Base-by-base conservation (phyloP, 2,797 vertebrate genomes). In the Chiloscyllium punctatum region DNA sequence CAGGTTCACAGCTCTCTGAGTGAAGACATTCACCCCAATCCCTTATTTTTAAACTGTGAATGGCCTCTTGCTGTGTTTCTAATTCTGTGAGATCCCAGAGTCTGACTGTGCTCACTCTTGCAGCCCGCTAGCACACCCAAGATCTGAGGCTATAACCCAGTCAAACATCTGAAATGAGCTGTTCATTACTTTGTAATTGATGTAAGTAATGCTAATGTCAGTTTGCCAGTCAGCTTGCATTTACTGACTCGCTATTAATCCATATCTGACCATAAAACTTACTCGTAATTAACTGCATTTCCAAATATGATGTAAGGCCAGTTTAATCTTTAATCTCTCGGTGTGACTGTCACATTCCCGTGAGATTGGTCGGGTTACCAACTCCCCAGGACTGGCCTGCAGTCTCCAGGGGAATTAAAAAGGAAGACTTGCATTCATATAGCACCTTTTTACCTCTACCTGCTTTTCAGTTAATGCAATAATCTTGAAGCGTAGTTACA, bases 91-190 rank as follows among this genome's bases (percentile, higher is more conserved):
- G 72, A 27, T 74, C 27, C 27, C 30, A 30, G 30, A 30, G 72
- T 8, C 27, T 3, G 1, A 1, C 13, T 1, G 25, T 8, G 7
- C 23, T 25, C 23, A 27, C 69, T 5, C 4, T 0, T 71, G 3
- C 72, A 33, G 72, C 72, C 8, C 30, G 27, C 71, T 9, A 30
- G 9, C 1, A 23, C n/a, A 5, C 79, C n/a, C 79, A 82, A 21
- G 3, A 6, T 53, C 86, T 53, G 86, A 87, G 86, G 8, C 27
- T 51, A 25, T 87, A 53, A 87, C 86, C 27, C 86, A 25, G 23
- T 53, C 84, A 87, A 87, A 13, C 48, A 51, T 21, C 2, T 53
- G 51, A 8, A 53, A 53, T 51, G 15, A 13, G 51, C 51, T 53
- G 27, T 87, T 87, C 30, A 87, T 87, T 15, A 0, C 86, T 87